Conservation (phyloP, 2,888 invertebrate species). For the Agrochola litura region DNA sequence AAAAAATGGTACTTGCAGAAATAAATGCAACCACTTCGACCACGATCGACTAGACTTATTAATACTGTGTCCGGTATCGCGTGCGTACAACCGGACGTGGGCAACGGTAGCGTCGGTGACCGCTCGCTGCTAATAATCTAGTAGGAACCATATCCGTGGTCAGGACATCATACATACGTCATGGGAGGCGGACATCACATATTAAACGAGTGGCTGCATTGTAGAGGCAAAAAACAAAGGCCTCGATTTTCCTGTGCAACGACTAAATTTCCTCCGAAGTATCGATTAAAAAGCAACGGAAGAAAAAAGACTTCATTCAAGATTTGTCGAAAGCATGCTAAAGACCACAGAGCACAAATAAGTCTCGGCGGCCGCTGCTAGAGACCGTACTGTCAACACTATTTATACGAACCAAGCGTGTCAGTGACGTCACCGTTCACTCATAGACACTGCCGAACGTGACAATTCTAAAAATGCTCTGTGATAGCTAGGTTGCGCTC, state of each 20-base stretch:
- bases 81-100: constrained; percentile 45
- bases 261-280: neutral
- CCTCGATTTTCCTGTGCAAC: neutral
- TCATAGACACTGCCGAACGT: neutral
- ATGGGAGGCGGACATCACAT: constrained; percentile 37
- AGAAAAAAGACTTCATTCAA: neutral
- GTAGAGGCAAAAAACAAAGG: neutral
- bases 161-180: constrained; percentile 50
- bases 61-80: constrained; percentile 49
- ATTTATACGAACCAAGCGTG: neutral
- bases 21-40: constrained; percentile 49
- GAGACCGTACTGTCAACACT: neutral
- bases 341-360: neutral
- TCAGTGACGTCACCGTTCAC: neutral
- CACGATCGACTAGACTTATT: constrained; percentile 57
- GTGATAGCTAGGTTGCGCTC: neutral
- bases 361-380: neutral
- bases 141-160: constrained; percentile 58
- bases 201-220: constrained; percentile 31
- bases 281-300: neutral
- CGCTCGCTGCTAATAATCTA: constrained; percentile 58
- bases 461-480: neutral
- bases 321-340: neutral
- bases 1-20: constrained; percentile 33
- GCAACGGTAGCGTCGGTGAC: constrained; percentile 43